Base-by-base conservation (phyloP, 2,113 vertebrate species). In the Peromyscus leucopus region DNA sequence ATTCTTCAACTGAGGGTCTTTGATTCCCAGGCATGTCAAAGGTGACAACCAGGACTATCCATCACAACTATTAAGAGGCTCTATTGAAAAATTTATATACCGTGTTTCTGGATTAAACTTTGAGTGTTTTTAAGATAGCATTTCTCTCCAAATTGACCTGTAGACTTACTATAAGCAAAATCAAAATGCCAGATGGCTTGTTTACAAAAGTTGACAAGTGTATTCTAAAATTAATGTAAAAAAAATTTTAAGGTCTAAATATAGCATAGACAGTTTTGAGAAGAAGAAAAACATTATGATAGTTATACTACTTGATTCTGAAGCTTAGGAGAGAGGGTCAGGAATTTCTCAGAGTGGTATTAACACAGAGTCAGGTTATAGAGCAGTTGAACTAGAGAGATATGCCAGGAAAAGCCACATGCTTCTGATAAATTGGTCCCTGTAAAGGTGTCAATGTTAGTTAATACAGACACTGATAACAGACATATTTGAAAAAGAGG, bases 161-260 rank as follows among this genome's bases (percentile, higher is more conserved):
- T 3, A 82, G 46, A 93, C 59, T 48, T 74, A 93, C 15, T 80
- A 19, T 51, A 82, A 82, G 67, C 46, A 42, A 74, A 93, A 75
- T 79, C 2, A 93, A 96, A 91, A 61, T 91, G 51, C 39, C 72
- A 82, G 65, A 46, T 71, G 51, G 48, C 24, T 85, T 85, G 9
- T 74, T 95, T 90, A 57, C 46, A 95, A 84, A 92, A 71, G 39
- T 85, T 78, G 46, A 57, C 74, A 83, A 92, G 22, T 24, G 36
- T 28, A 19, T 88, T 63, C 72, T 93, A 79, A 86, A 94, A 71
- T 92, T 83, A 94, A 84, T 63, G 46, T 89, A 89, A 84, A 78
- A 78, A 42, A 51, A 33, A 28, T 7, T 84, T 65, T 7, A 74
- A 65, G 33, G 7, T 4, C 11, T 90, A 90, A 84, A 51, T 63